These are phyloP conservation scores for Nyctereutes procyonoides DNA, from an alignment of 2,113 vertebrate genomes.

Conservation along the genomic window DNA sequence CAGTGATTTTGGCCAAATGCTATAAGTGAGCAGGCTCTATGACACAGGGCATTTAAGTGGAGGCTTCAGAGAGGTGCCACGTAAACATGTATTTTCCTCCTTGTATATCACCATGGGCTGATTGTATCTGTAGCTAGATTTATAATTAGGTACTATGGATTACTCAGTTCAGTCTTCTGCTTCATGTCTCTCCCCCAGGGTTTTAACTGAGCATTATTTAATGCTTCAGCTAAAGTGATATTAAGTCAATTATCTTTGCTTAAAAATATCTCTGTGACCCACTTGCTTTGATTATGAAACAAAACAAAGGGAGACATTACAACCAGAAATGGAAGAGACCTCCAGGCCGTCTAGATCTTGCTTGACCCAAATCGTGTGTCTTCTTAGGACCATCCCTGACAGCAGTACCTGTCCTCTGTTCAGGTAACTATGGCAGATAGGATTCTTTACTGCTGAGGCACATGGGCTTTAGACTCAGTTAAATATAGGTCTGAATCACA, in stretches of 20 bases:
- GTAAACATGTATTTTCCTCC: conserved; percentile 14
- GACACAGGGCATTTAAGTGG: background rate
- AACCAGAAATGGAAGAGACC: background rate
- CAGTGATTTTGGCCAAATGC: background rate
- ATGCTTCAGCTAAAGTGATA: conserved; percentile 49
- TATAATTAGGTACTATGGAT: conserved; percentile 50
- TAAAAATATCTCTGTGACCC: conserved; percentile 39
- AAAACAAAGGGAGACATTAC: conserved; percentile 40
- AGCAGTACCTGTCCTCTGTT: background rate
- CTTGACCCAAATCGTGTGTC: background rate
- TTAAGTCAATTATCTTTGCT: conserved; percentile 35
- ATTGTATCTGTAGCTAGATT: background rate
- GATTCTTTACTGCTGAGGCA: background rate
- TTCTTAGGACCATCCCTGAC: background rate
- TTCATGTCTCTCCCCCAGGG: background rate
- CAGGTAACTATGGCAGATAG: background rate
- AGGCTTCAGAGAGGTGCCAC: conserved; percentile 22
- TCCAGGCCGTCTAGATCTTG: background rate
- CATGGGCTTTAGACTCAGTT: background rate
- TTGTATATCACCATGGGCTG: background rate
- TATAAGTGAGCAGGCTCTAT: background rate
- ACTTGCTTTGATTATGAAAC: conserved; percentile 53
- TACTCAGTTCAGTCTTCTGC: conserved; percentile 33
- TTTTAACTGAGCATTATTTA: conserved; percentile 48
- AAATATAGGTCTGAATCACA: conserved; percentile 15